Evolutionary conservation across 2,888 invertebrate species (phyloP), one percentile per base, ranked within the genome.

Genomic region (Itoplectis maculator): DNA sequence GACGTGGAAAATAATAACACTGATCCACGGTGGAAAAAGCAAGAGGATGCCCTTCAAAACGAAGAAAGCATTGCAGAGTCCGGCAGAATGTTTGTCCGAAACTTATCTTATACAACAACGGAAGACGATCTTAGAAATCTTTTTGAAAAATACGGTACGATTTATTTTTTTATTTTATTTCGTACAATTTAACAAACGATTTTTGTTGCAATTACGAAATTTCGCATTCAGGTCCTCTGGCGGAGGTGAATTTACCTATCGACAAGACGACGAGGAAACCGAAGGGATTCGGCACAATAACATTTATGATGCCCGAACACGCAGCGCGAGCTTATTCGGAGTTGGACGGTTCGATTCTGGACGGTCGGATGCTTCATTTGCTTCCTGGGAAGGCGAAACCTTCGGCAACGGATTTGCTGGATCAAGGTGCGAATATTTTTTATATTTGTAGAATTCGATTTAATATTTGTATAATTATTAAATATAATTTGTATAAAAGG

Each of bases 231-330:
- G 97, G 99, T 70, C 97, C 97, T 0, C 88, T 99, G 47, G 95
- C 97, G 0, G 99, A 99, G 93, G 95, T 99, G 0, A 96, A 96
- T 92, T 94, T 99, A 90, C 99, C 99, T 0, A 95, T 99, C 75
- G 99, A 99, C 92, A 94, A 94, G 73, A 91, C 95, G 0, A 96
- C 97, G 0, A 95, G 98, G 49, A 96, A 96, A 91, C 94, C 96
- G 13, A 99, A 99, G 93, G 99, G 99, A 0, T 99, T 98, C 93
- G 99, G 98, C 0, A 96, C 97, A 0, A 95, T 99, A 0, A 98
- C 98, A 0, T 99, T 96, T 91, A 94, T 99, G 90, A 96, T 99
- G 94, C 98, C 99, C 0, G 99, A 99, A 91, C 97, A 99, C 93
- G 99, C 99, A 0, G 95, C 97, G 0, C 95, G 95, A 88, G 99